These are phyloP conservation scores for Tangara arthus DNA, from an alignment of 2,797 vertebrate species.

Conservation along the genomic window DNA sequence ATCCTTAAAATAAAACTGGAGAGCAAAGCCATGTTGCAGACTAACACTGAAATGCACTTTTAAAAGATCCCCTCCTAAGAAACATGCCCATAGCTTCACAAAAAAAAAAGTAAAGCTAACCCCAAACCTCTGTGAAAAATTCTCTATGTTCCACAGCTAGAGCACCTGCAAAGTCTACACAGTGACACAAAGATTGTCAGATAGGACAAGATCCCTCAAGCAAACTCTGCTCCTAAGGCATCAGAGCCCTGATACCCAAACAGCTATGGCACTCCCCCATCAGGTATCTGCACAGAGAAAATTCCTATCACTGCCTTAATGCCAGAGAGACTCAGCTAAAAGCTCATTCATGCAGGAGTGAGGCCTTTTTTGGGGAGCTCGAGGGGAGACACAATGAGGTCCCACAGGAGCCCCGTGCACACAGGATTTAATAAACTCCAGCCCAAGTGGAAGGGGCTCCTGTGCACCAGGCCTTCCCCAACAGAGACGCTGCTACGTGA, in stretches of 20 bases:
- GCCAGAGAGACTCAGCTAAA: neutral
- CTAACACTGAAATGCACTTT: rapidly evolving
- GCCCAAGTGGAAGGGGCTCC: neutral
- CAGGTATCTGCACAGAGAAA: neutral
- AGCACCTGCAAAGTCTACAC: neutral
- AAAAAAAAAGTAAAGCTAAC: neutral
- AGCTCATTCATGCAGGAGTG: neutral
- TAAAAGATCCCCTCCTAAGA: neutral
- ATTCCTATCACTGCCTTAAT: neutral
- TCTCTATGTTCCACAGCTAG: neutral
- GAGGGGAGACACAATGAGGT: neutral
- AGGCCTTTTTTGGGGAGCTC: neutral
- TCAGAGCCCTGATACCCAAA: neutral
- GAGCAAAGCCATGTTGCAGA: neutral
- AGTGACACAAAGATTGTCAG: neutral
- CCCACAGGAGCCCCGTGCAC: rapidly evolving
- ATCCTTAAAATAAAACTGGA: neutral
- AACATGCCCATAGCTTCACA: neutral
- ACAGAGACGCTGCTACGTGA: neutral
- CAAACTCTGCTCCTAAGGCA: neutral
- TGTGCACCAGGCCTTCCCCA: neutral
- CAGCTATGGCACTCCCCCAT: neutral
- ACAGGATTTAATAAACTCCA: neutral
- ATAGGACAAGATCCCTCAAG: neutral
- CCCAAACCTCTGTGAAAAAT: neutral